Conservation (phyloP, 2,113 vertebrate genomes). For the Campylorhamphus procurvoides region DNA sequence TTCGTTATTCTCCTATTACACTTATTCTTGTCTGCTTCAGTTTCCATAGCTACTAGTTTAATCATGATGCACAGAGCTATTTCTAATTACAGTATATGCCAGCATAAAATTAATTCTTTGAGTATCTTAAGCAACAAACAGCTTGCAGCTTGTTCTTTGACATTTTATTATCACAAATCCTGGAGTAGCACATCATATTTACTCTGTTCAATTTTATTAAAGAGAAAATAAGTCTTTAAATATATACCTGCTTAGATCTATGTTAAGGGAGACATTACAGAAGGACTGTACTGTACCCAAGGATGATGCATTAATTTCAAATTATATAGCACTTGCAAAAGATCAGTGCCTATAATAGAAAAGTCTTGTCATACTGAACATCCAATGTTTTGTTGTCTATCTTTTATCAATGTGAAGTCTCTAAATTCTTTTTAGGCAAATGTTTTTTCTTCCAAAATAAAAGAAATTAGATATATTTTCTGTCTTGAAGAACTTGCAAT, state of each 20-base stretch:
- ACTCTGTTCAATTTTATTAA: constrained; percentile 61
- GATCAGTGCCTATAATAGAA: background rate
- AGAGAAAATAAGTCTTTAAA: constrained; percentile 44
- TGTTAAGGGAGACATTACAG: background rate
- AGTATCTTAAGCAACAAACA: constrained; percentile 74
- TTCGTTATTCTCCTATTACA: constrained; percentile 65
- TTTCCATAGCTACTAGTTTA: constrained; percentile 83
- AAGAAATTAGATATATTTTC: background rate
- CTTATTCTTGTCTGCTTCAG: constrained; percentile 63
- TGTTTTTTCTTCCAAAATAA: background rate
- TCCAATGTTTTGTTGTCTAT: background rate
- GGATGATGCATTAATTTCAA: background rate
- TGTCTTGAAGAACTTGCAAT: background rate
- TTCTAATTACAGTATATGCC: constrained; percentile 83
- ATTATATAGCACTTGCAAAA: background rate
- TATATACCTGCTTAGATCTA: constrained; percentile 27
- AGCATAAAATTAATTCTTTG: constrained; percentile 81
- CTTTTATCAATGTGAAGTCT: background rate
- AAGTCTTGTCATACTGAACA: background rate
- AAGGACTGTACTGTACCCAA: background rate
- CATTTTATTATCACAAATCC: constrained; percentile 66
- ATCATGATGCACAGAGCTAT: constrained; percentile 77
- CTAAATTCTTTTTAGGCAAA: background rate
- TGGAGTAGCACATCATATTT: constrained; percentile 54
- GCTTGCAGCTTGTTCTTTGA: constrained; percentile 73